Evolutionary conservation across 2,797 vertebrate genomes (phyloP).

Genomic region (Mormyrus hasselquistii): DNA sequence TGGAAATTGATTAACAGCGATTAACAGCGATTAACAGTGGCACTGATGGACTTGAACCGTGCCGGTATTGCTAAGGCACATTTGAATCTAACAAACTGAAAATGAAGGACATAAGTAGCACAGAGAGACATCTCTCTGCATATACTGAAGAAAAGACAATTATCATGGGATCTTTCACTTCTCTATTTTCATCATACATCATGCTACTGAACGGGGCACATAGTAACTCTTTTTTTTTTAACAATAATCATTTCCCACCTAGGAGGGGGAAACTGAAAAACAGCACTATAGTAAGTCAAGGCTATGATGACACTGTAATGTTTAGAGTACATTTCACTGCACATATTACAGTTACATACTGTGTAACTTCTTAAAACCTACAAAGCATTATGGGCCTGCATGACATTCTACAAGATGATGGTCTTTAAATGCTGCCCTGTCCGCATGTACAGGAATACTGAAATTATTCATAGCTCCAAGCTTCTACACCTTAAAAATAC

Average conservation of each 20-base stretch:
- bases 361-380: background rate
- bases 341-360: background rate
- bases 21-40: too few relatives aligned
- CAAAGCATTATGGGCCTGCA: background rate
- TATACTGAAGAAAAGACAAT: constrained; percentile 23
- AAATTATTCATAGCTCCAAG: background rate
- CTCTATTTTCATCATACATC: constrained; percentile 30
- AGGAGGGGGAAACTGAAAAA: background rate
- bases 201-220: background rate
- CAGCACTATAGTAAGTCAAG: background rate
- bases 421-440: background rate
- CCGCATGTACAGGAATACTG: background rate
- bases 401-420: background rate
- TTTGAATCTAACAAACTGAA: background rate
- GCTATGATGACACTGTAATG: background rate
- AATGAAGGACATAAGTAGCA: background rate
- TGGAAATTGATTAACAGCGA: background rate
- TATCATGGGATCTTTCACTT: constrained; percentile 38
- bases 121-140: background rate
- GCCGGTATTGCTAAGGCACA: background rate
- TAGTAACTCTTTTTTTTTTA: background rate
- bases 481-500: background rate
- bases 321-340: background rate
- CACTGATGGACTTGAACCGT: background rate
- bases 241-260: background rate